Percentiles rank a stretch among this genome's conserved stretches.
Evolutionary conservation across 2,888 invertebrate species (phyloP).

Genomic region (Phengaris arion): DNA sequence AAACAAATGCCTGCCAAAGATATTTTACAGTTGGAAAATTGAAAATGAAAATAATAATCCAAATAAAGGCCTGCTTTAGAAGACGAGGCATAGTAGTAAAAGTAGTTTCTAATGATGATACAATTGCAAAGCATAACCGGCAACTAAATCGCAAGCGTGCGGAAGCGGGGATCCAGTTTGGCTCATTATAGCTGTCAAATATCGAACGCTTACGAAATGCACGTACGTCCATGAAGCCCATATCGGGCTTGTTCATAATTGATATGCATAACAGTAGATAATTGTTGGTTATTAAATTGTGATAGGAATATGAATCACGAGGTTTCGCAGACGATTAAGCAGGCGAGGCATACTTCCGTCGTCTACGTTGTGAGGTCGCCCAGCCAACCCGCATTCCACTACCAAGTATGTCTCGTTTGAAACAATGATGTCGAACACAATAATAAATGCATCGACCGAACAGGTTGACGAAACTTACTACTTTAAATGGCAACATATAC

Average conservation of each 20-base stretch:
- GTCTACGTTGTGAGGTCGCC: slow-evolving; percentile 48
- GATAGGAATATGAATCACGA: slow-evolving; percentile 59
- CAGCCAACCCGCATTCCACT: slow-evolving; percentile 61
- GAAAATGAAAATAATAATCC: too few relatives aligned
- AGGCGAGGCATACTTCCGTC: slow-evolving; percentile 51
- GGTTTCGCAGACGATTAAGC: slow-evolving; percentile 42
- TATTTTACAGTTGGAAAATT: too few relatives aligned
- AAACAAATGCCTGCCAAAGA: too few relatives aligned
- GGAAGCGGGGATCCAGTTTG: slow-evolving; percentile 26
- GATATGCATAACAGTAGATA: slow-evolving; percentile 52
- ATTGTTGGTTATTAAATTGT: slow-evolving; percentile 47
- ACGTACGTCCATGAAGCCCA: slow-evolving; percentile 38
- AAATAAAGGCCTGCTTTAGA: too few relatives aligned
- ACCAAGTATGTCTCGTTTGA: slow-evolving; percentile 63
- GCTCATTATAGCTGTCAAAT: slow-evolving; percentile 39
- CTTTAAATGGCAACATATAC: slow-evolving; percentile 28
- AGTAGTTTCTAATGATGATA: background rate
- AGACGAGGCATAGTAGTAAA: background rate
- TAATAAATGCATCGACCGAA: slow-evolving; percentile 60
- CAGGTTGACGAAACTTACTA: slow-evolving; percentile 37
- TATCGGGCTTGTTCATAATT: slow-evolving; percentile 49
- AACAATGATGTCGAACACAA: slow-evolving; percentile 58
- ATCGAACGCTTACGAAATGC: slow-evolving; percentile 29
- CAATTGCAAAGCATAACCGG: background rate
- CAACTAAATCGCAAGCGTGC: background rate